Conservation (phyloP, 2,797 vertebrate species). For the Champsocephalus esox region DNA sequence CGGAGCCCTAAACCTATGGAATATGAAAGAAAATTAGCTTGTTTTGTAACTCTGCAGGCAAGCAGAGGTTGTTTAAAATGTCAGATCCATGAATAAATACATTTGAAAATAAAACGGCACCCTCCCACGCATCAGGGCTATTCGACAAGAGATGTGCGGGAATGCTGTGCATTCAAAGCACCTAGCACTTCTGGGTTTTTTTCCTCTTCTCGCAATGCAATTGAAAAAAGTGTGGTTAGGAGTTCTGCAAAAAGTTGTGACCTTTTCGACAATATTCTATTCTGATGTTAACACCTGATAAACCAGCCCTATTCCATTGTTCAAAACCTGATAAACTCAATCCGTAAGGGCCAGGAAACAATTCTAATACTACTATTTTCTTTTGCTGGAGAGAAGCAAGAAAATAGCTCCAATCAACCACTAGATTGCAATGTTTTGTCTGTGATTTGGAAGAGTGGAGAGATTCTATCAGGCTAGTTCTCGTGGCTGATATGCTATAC, state of each 20-base stretch:
- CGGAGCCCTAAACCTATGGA: constrained; percentile 64
- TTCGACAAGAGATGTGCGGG: constrained; percentile 51
- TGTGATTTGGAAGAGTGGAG: constrained; percentile 77
- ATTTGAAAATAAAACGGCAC: constrained; percentile 77
- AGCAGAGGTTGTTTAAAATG: constrained; percentile 76
- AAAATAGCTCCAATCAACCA: constrained; percentile 77
- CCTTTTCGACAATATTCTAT: constrained; percentile 57
- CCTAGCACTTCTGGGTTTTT: constrained; percentile 19
- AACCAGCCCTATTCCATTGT: constrained; percentile 64
- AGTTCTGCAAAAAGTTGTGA: constrained; percentile 60
- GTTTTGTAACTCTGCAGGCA: constrained; percentile 66
- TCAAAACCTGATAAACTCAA: constrained; percentile 76
- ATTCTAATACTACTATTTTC: constrained; percentile 56
- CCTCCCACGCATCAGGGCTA: constrained; percentile 61
- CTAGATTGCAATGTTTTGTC: constrained; percentile 79
- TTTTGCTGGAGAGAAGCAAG: constrained; percentile 59
- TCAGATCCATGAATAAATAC: constrained; percentile 82
- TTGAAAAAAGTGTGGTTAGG: constrained; percentile 72
- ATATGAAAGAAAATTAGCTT: constrained; percentile 69
- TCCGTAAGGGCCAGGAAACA: constrained; percentile 74
- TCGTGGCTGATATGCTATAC: constrained; percentile 65
- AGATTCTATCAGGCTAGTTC: constrained; percentile 75
- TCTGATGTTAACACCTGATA: constrained; percentile 71
- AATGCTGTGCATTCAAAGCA: constrained; percentile 55
- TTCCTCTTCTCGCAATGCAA: constrained; percentile 51